Evolutionary conservation across 2,113 vertebrate genomes (phyloP).

Genomic region (Prietella phreatophila): DNA sequence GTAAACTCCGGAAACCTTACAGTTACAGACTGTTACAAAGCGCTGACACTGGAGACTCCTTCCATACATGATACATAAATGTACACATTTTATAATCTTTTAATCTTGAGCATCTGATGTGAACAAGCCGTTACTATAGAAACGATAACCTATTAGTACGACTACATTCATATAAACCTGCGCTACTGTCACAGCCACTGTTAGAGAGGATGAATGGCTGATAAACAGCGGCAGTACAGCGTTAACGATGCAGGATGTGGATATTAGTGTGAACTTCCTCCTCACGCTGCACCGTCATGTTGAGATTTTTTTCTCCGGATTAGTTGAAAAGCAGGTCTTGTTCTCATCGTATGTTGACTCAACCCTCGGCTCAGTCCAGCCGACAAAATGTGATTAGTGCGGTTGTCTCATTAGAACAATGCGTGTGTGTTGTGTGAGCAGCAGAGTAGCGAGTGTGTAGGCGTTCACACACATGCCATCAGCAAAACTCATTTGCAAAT

Average conservation of each 20-base stretch:
- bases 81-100: not conserved
- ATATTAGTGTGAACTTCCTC: not conserved
- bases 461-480: slow-evolving; percentile 9
- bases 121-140: not conserved
- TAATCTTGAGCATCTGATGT: not conserved
- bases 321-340: not conserved
- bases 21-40: not conserved
- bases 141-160: not conserved
- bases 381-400: not conserved
- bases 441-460: slow-evolving; percentile 1
- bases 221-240: not conserved
- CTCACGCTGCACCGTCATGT: not conserved
- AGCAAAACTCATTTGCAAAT: slow-evolving; percentile 29
- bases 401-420: slow-evolving; percentile 10
- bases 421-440: not conserved
- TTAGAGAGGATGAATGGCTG: not conserved
- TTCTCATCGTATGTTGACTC: slow-evolving; percentile 7
- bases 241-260: not conserved
- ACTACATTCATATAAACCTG: not conserved
- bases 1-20: too few species aligned
- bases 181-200: not conserved
- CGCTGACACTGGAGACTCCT: not conserved
- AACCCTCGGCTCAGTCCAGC: not conserved
- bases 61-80: not conserved
- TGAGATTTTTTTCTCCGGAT: not conserved